These are phyloP conservation scores for Temnothorax curvispinosus DNA, from an alignment of 1,140 invertebrate genomes.

Conservation along the genomic window DNA sequence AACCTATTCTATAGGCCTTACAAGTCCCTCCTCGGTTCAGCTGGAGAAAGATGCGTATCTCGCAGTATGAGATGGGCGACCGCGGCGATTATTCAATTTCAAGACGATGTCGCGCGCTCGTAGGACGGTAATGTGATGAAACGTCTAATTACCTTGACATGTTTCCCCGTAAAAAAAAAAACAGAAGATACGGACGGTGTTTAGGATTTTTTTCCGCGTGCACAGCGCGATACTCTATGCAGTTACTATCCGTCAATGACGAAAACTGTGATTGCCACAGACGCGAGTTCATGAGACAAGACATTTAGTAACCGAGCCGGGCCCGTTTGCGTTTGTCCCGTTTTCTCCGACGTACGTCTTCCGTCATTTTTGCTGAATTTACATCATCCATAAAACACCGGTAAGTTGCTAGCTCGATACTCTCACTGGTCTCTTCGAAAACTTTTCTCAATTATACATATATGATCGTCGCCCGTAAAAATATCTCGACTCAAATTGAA, in stretches of 20 bases:
- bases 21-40: neutral
- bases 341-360: neutral
- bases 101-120: slow-evolving; percentile 32
- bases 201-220: slow-evolving; percentile 31
- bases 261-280: slow-evolving; percentile 23
- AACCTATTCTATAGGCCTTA: neutral
- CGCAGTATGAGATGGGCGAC: neutral
- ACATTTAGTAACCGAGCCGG: neutral
- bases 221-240: neutral
- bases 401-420: neutral
- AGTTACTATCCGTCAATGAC: slow-evolving; percentile 3
- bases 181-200: slow-evolving; percentile 17
- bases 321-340: neutral
- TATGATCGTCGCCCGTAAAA: neutral
- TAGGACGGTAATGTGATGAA: slow-evolving; percentile 45
- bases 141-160: slow-evolving; percentile 61
- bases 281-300: slow-evolving; percentile 16
- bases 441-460: neutral
- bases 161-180: slow-evolving; percentile 38
- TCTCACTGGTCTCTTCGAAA: neutral
- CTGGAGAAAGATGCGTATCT: slow-evolving; percentile 5
- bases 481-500: neutral
- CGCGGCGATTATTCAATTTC: slow-evolving; percentile 41
- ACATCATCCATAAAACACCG: neutral
- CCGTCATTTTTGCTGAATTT: slow-evolving; percentile 18